Conservation (phyloP, 2,113 vertebrate species). For the Python bivittatus region DNA sequence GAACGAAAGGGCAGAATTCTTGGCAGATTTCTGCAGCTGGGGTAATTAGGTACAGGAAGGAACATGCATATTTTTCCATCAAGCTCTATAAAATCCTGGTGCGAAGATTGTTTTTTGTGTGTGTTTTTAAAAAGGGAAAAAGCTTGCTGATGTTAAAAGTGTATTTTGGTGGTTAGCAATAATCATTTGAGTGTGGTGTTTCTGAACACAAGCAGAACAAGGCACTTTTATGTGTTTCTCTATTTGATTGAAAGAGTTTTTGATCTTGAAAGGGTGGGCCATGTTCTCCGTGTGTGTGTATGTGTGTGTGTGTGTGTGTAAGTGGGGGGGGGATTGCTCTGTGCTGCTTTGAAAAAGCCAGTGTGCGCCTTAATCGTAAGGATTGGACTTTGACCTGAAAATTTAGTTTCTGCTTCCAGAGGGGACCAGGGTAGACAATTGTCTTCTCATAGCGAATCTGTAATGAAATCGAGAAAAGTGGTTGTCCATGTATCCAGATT, state of each 20-base stretch:
- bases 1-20: constrained; percentile 84
- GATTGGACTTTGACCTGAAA: background rate
- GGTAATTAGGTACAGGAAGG: constrained; percentile 96
- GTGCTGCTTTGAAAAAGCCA: constrained; percentile 53
- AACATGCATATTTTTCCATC: constrained; percentile 88
- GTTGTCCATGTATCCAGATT: background rate
- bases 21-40: constrained; percentile 88
- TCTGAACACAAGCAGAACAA: constrained; percentile 67
- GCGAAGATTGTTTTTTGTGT: constrained; percentile 62
- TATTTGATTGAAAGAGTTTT: constrained; percentile 67
- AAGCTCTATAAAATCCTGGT: constrained; percentile 81
- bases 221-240: constrained; percentile 65
- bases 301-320: no score
- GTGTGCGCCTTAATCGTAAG: background rate
- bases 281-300: constrained; percentile 56
- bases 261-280: constrained; percentile 59
- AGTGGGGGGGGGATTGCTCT: constrained; percentile 50
- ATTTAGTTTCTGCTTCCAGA: background rate
- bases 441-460: background rate
- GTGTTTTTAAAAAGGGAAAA: constrained; percentile 51
- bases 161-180: constrained; percentile 76
- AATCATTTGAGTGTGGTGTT: constrained; percentile 73
- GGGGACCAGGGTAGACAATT: background rate
- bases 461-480: background rate
- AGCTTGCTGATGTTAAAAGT: constrained; percentile 73